phyloP scores from a whole-genome alignment of 2,113 vertebrate genomes.

The Plotosus lineatus region DNA sequence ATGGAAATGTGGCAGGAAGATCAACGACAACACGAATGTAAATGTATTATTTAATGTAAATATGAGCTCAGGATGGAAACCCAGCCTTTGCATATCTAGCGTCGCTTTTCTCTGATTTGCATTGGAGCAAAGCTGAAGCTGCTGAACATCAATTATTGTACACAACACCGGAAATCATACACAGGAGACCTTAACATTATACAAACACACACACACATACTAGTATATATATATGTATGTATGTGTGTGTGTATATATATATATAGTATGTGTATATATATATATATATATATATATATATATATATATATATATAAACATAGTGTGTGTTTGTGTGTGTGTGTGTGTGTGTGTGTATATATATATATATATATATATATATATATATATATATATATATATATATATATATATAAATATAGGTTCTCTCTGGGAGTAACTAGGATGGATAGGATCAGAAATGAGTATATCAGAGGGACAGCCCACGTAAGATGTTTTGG shows the following conservation, averaged over 20 bases:
- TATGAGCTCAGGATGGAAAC: neutral
- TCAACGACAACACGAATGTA: neutral
- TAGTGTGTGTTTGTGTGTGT: too few relatives aligned
- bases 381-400: too few relatives aligned
- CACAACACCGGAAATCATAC: neutral
- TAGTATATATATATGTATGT: neutral
- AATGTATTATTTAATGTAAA: slow-evolving; percentile 21
- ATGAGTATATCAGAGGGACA: too few relatives aligned
- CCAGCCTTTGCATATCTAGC: slow-evolving; percentile 41
- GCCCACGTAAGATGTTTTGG: too few relatives aligned
- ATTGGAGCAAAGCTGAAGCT: slow-evolving; percentile 13
- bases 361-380: too few relatives aligned
- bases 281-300: neutral
- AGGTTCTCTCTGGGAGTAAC: too few relatives aligned
- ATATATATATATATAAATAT: too few relatives aligned
- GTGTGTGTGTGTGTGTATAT: too few relatives aligned
- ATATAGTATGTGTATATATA: neutral
- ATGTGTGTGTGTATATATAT: too few relatives aligned
- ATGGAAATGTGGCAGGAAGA: neutral
- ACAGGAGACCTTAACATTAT: neutral
- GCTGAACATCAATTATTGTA: neutral
- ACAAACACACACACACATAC: neutral
- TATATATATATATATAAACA: neutral
- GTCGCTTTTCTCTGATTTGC: slow-evolving; percentile 46
- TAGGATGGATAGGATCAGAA: too few relatives aligned